A percentile compares a stretch with the other conserved stretches of the same genome.
phyloP scores from a whole-genome alignment of 2,888 invertebrate genomes.

The Amblyjoppa fuscipennis region DNA sequence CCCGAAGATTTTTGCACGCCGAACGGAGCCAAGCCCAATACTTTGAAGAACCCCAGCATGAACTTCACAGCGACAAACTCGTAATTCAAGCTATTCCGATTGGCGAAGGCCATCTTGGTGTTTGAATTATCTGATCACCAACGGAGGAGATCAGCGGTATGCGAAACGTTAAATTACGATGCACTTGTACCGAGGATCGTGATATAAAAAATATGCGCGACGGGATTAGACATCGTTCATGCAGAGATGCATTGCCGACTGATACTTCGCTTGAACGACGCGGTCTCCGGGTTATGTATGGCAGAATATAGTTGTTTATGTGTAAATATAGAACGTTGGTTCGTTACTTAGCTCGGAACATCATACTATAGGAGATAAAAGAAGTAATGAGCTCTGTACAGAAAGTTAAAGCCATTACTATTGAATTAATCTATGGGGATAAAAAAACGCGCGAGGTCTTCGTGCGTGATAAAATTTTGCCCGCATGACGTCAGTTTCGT shows the following conservation, averaged over 20 bases:
- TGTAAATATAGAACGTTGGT: background rate
- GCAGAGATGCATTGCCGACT: background rate
- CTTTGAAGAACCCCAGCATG: constrained; percentile 13
- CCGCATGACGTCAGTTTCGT: too few relatives aligned
- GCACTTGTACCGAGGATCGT: background rate
- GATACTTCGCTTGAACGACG: background rate
- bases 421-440: background rate
- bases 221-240: background rate
- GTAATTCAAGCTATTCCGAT: background rate
- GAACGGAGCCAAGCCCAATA: constrained; percentile 30
- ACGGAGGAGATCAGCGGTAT: background rate
- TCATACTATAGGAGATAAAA: too few relatives aligned
- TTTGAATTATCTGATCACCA: background rate
- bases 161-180: background rate
- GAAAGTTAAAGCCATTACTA: background rate
- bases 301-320: too few relatives aligned
- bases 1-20: background rate
- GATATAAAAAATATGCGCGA: background rate
- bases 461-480: too few relatives aligned
- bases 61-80: background rate
- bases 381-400: too few relatives aligned
- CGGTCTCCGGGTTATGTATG: too few relatives aligned
- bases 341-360: background rate
- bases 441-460: background rate
- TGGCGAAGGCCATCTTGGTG: background rate